phyloP scores from a whole-genome alignment of 2,113 vertebrate genomes.

The Thryonomys swinderianus region DNA sequence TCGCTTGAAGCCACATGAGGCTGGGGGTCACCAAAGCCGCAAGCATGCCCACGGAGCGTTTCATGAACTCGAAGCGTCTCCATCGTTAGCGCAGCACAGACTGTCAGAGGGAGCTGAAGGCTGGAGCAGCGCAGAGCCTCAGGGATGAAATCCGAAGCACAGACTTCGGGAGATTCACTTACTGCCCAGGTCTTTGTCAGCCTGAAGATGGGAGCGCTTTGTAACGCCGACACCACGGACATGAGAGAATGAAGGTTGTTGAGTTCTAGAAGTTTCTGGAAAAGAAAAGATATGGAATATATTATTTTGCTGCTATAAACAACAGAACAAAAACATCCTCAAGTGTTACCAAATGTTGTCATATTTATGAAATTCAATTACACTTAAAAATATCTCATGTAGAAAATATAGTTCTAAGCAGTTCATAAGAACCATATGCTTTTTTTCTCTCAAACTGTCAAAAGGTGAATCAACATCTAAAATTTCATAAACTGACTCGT shows the following conservation, averaged over 20 bases:
- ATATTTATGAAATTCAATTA: constrained; percentile 69
- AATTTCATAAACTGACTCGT: neutral
- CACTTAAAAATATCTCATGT: constrained; percentile 74
- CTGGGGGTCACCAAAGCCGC: neutral
- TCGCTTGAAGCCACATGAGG: neutral
- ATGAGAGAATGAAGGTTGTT: constrained; percentile 98
- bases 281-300: constrained; percentile 66
- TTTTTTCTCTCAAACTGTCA: neutral
- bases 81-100: neutral
- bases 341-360: constrained; percentile 66
- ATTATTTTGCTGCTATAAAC: constrained; percentile 74
- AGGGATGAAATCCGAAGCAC: neutral
- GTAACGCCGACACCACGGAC: constrained; percentile 96
- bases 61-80: neutral
- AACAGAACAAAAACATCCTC: constrained; percentile 63
- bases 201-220: constrained; percentile 97
- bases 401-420: constrained; percentile 67
- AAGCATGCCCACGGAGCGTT: neutral
- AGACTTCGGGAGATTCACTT: constrained; percentile 82
- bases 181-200: constrained; percentile 98
- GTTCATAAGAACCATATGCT: constrained; percentile 72
- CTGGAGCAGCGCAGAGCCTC: neutral
- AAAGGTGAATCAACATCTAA: constrained; percentile 21
- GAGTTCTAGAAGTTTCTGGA: constrained; percentile 95
- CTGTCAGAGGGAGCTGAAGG: neutral